A percentile compares a stretch with the other conserved stretches of the same genome.
These are phyloP conservation scores for Mamestra configurata DNA, from an alignment of 1,140 invertebrate genomes.

Conservation along the genomic window DNA sequence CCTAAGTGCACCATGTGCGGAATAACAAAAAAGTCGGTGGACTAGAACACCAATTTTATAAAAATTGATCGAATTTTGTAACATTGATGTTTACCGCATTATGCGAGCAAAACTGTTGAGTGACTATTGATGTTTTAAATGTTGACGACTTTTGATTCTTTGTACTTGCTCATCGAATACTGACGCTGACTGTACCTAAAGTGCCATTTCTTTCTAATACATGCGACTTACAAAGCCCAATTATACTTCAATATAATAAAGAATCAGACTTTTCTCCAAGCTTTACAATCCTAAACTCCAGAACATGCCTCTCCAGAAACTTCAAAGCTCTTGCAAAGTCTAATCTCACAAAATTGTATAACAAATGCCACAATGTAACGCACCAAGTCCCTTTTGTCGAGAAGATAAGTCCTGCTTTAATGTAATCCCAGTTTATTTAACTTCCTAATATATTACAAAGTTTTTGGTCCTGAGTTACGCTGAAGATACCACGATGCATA, in stretches of 20 bases:
- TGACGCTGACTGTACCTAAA: too few species aligned
- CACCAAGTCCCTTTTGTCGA: constrained; percentile 12
- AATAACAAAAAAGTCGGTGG: too few species aligned
- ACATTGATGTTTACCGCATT: too few species aligned
- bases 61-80: too few species aligned
- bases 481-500: background rate
- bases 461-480: constrained; percentile 10
- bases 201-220: too few species aligned
- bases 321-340: constrained; percentile 3
- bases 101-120: too few species aligned
- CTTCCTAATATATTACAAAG: constrained; percentile 34
- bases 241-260: background rate
- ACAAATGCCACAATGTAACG: constrained; percentile 33
- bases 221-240: too few species aligned
- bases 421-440: constrained; percentile 30
- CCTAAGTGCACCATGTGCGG: too few species aligned
- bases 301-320: background rate
- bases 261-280: background rate
- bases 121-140: too few species aligned
- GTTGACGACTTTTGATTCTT: too few species aligned
- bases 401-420: constrained; percentile 19
- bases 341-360: constrained; percentile 45
- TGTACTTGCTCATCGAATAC: too few species aligned
- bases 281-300: background rate
- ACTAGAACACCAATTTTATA: too few species aligned